Conservation (phyloP, 2,797 vertebrate species). For the Luscinia luscinia region DNA sequence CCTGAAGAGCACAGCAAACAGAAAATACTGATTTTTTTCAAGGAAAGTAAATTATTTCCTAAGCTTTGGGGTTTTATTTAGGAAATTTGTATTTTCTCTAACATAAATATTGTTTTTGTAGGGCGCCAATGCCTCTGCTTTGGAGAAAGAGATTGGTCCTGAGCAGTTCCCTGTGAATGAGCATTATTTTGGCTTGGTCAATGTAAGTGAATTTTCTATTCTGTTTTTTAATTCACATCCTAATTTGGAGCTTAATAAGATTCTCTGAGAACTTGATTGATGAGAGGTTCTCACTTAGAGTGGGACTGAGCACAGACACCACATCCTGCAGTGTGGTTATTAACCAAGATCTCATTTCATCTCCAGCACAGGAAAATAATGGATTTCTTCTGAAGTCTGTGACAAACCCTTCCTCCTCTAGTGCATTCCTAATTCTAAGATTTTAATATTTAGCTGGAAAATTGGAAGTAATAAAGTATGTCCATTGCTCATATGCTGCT, state of each 20-base stretch:
- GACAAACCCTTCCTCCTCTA: background rate
- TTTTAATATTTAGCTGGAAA: background rate
- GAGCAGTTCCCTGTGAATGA: constrained; percentile 78
- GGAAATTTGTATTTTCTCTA: background rate
- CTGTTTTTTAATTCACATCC: background rate
- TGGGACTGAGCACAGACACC: background rate
- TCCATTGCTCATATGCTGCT: background rate
- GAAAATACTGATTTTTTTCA: background rate
- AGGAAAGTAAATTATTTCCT: background rate
- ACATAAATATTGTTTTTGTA: background rate
- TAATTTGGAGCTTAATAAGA: background rate
- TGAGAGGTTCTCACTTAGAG: background rate
- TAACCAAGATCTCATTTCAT: background rate
- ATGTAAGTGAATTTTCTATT: constrained; percentile 61
- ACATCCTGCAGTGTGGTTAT: background rate
- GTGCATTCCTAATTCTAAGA: background rate
- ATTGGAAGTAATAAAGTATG: background rate
- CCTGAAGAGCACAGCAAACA: background rate
- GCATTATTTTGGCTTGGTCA: constrained; percentile 78
- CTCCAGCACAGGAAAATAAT: background rate
- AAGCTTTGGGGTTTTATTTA: background rate
- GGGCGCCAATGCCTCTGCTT: constrained; percentile 78
- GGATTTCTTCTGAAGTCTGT: background rate
- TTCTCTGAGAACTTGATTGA: background rate
- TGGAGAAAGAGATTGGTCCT: constrained; percentile 81